These are phyloP conservation scores for Okamejei kenojei DNA, from an alignment of 2,797 vertebrate genomes.

Conservation along the genomic window DNA sequence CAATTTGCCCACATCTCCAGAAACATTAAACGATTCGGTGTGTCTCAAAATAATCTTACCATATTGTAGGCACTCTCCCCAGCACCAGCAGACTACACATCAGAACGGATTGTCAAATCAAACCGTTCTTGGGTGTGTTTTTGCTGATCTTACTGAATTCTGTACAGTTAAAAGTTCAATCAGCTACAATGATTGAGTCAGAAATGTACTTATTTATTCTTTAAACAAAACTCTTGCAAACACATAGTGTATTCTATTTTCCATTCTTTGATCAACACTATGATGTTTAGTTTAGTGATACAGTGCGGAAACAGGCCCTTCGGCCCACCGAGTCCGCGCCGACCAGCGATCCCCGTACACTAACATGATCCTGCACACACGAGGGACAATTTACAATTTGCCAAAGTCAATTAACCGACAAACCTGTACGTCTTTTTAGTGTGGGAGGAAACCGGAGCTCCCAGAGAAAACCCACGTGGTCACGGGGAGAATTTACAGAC, in stretches of 20 bases:
- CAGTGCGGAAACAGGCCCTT: too few species aligned
- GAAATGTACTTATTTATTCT: neutral
- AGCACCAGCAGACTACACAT: neutral
- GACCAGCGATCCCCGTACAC: too few species aligned
- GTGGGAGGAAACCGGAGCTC: too few species aligned
- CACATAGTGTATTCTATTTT: neutral
- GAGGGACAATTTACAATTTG: too few species aligned
- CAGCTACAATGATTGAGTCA: neutral
- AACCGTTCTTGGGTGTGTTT: neutral
- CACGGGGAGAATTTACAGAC: too few species aligned
- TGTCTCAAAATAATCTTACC: neutral
- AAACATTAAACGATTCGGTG: too few species aligned
- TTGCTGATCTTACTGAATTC: neutral
- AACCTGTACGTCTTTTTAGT: too few species aligned
- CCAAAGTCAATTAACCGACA: too few species aligned
- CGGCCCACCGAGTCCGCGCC: too few species aligned
- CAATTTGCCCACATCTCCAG: too few species aligned
- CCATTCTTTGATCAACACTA: neutral
- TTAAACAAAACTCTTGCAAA: neutral
- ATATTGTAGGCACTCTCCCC: neutral
- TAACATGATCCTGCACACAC: too few species aligned
- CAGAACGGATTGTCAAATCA: neutral
- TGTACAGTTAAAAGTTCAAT: neutral
- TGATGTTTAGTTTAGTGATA: neutral
- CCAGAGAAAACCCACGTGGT: too few species aligned